These are phyloP conservation scores for Cecropterus lyciades DNA, from an alignment of 1,140 invertebrate genomes.

Conservation along the genomic window DNA sequence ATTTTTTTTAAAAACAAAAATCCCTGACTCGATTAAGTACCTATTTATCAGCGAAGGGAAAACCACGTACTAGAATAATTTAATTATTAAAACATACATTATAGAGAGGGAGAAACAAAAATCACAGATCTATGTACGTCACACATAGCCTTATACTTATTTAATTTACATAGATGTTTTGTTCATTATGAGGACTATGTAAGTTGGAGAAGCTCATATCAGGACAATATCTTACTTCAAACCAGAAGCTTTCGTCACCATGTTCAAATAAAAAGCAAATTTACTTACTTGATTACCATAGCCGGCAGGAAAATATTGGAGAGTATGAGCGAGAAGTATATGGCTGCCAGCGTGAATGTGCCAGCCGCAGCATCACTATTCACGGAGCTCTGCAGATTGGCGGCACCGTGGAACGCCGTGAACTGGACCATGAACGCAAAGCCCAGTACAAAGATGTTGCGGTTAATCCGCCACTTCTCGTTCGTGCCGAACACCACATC, in stretches of 20 bases:
- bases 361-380: slow-evolving; percentile 88
- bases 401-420: slow-evolving; percentile 92
- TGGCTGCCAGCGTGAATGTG: slow-evolving; percentile 88
- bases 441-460: slow-evolving; percentile 90
- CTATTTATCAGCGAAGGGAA: too few species aligned
- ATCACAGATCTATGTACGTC: too few species aligned
- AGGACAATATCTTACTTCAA: too few species aligned
- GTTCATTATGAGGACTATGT: not conserved
- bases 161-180: too few species aligned
- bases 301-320: slow-evolving; percentile 93
- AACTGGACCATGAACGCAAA: slow-evolving; percentile 93
- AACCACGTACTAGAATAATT: too few species aligned
- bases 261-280: not conserved
- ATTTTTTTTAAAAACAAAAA: too few species aligned
- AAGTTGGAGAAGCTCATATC: not conserved
- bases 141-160: too few species aligned
- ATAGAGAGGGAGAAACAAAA: too few species aligned
- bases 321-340: slow-evolving; percentile 92
- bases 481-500: slow-evolving; percentile 66
- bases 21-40: too few species aligned
- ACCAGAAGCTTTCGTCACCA: too few species aligned
- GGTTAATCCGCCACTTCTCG: slow-evolving; percentile 88
- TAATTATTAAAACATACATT: too few species aligned
- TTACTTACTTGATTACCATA: slow-evolving; percentile 87
- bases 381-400: slow-evolving; percentile 91